phyloP scores from a whole-genome alignment of 2,797 vertebrate species.

The Schizopygopsis malacanthus region DNA sequence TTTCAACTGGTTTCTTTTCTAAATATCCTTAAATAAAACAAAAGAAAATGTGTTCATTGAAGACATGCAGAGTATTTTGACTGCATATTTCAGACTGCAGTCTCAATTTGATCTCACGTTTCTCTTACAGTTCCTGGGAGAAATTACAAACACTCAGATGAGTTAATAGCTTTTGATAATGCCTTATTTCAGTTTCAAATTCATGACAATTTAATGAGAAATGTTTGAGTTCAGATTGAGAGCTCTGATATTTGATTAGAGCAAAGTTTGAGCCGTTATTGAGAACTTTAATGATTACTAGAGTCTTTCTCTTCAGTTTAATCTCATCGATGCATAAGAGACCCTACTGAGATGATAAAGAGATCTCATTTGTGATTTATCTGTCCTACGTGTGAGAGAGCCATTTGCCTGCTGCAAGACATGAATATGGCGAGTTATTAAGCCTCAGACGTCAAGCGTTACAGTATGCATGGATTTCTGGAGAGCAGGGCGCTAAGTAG shows the following conservation, averaged over 20 bases:
- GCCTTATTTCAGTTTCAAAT: neutral
- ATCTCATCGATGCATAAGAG: neutral
- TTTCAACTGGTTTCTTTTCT: too few relatives aligned
- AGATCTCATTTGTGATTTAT: neutral
- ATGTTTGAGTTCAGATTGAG: neutral
- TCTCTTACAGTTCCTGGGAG: too few relatives aligned
- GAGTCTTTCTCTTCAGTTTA: neutral
- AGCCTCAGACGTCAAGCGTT: neutral
- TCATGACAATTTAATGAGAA: neutral
- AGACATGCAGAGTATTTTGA: neutral
- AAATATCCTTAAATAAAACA: too few relatives aligned
- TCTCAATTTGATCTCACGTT: too few relatives aligned
- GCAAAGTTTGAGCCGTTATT: neutral
- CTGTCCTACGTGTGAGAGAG: neutral
- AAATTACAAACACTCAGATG: neutral
- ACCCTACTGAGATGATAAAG: neutral
- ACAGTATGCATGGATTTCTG: neutral
- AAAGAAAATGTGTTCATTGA: too few relatives aligned
- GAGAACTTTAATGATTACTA: neutral
- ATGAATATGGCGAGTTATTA: neutral
- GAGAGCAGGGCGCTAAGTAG: conserved; percentile 2
- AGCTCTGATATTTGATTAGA: neutral
- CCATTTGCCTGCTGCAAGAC: neutral
- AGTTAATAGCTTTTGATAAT: neutral
- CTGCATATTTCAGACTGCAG: too few relatives aligned